These are phyloP conservation scores for Halcyon senegalensis DNA, from an alignment of 2,113 vertebrate genomes.

Conservation along the genomic window DNA sequence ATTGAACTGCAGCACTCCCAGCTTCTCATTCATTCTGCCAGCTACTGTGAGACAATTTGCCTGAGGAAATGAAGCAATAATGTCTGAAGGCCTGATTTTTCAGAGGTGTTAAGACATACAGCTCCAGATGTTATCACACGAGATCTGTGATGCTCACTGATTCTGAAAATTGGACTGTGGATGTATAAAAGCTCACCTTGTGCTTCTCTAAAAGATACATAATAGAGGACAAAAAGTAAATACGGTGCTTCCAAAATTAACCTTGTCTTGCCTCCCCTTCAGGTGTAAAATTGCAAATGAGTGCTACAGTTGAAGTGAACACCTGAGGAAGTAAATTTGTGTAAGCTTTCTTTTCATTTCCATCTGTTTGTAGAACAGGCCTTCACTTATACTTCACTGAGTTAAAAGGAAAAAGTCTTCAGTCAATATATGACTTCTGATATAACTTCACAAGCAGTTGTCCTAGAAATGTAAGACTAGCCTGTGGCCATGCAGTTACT, in stretches of 20 bases:
- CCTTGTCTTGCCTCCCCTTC: not conserved
- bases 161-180: not conserved
- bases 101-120: not conserved
- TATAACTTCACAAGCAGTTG: not conserved
- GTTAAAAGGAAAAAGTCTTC: not conserved
- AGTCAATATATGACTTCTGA: not conserved
- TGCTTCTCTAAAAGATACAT: not conserved
- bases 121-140: conserved; percentile 31
- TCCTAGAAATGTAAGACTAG: not conserved
- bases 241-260: not conserved
- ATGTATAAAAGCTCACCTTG: not conserved
- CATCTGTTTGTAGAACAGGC: not conserved
- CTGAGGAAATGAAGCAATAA: conserved; percentile 53
- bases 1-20: not conserved
- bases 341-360: not conserved
- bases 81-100: conserved; percentile 39
- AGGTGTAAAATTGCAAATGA: not conserved
- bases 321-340: not conserved
- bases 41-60: conserved; percentile 29
- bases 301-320: not conserved
- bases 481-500: not conserved
- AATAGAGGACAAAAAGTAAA: not conserved
- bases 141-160: not conserved
- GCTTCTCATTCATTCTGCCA: conserved; percentile 31
- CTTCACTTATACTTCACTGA: not conserved